Evolutionary conservation across 2,888 invertebrate genomes (phyloP).

Genomic region (Megastigmus dorsalis): DNA sequence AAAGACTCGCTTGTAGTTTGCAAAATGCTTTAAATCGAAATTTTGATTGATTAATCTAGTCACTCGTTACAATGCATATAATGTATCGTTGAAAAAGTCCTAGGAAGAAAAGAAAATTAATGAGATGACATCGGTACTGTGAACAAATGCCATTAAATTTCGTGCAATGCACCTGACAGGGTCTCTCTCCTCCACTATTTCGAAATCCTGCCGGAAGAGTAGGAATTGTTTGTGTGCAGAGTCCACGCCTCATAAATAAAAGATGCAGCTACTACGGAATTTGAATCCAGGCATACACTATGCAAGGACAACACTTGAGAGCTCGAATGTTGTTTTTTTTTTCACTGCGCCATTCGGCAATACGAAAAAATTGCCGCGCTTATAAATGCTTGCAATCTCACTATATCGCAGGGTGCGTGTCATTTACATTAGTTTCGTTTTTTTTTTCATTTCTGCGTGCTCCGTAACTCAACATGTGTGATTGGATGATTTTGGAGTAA

Average conservation of each 20-base stretch:
- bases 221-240: constrained; percentile 41
- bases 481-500: constrained; percentile 67
- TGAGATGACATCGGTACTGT: constrained; percentile 30
- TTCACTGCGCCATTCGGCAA: constrained; percentile 64
- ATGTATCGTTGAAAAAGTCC: constrained; percentile 38
- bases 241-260: constrained; percentile 53
- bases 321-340: constrained; percentile 53
- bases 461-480: constrained; percentile 67
- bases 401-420: constrained; percentile 67
- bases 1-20: constrained; percentile 20
- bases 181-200: constrained; percentile 38
- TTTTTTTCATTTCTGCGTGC: constrained; percentile 64
- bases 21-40: constrained; percentile 37
- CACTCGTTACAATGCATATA: constrained; percentile 40
- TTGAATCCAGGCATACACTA: constrained; percentile 62
- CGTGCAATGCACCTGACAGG: constrained; percentile 36
- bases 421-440: constrained; percentile 56
- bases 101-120: constrained; percentile 31
- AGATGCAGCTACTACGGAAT: constrained; percentile 58
- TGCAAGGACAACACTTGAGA: constrained; percentile 58
- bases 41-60: constrained; percentile 38
- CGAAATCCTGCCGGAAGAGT: constrained; percentile 28
- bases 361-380: constrained; percentile 62
- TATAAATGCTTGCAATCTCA: constrained; percentile 70
- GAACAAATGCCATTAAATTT: constrained; percentile 36